Conservation (phyloP, 2,797 vertebrate genomes). For the Cirrhinus molitorella region DNA sequence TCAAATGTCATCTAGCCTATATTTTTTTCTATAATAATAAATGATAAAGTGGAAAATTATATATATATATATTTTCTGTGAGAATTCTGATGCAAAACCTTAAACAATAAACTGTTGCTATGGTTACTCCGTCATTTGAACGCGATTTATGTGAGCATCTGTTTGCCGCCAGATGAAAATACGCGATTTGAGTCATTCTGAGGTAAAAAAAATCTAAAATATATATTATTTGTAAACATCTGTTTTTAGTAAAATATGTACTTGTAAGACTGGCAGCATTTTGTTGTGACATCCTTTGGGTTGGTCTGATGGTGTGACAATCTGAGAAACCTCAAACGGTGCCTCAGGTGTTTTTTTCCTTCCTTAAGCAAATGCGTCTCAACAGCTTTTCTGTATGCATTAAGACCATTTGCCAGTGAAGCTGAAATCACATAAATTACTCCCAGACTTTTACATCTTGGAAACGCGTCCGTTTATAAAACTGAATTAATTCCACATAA, state of each 20-base stretch:
- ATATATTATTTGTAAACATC: neutral
- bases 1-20: no score
- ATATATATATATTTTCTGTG: neutral
- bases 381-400: conserved; percentile 46
- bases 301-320: neutral
- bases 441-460: conserved; percentile 79
- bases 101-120: neutral
- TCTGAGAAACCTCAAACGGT: neutral
- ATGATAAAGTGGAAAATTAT: neutral
- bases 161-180: neutral
- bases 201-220: neutral
- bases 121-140: neutral
- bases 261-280: neutral
- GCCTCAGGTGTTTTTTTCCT: neutral
- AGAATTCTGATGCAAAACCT: neutral
- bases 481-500: conserved; percentile 78
- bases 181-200: neutral
- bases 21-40: no score
- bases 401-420: conserved; percentile 52
- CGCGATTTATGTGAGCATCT: neutral
- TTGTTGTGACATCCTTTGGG: neutral
- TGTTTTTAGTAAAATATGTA: neutral
- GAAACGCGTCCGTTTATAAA: conserved; percentile 78
- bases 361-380: neutral
- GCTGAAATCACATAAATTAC: conserved; percentile 78